Evolutionary conservation across 2,888 invertebrate genomes (phyloP).

Genomic region (Ormia ochracea): DNA sequence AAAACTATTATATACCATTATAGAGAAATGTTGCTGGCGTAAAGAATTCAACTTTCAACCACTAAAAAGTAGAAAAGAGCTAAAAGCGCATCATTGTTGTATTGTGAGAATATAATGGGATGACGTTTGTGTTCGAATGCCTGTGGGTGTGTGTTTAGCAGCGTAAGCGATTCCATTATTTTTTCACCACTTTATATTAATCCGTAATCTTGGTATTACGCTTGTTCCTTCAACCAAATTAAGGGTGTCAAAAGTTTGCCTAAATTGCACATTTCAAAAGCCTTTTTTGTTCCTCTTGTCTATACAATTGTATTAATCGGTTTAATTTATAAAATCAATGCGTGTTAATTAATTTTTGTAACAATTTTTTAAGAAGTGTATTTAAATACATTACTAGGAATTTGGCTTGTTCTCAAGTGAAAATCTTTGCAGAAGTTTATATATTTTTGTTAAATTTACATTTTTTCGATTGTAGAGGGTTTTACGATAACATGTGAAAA

Average conservation of each 20-base stretch:
- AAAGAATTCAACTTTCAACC: neutral
- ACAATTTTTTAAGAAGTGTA: no score
- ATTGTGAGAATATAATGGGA: constrained; percentile 29
- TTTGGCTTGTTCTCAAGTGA: no score
- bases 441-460: no score
- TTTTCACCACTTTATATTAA: constrained; percentile 4
- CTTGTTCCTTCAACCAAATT: constrained; percentile 53
- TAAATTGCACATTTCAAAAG: neutral
- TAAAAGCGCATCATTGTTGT: neutral
- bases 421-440: no score
- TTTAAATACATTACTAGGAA: no score
- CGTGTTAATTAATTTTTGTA: constrained; percentile 28
- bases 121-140: neutral
- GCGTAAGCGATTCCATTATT: neutral
- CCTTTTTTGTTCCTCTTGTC: neutral
- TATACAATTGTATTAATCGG: constrained; percentile 45
- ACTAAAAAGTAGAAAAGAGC: neutral
- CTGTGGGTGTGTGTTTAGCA: neutral
- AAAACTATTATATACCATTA: no score
- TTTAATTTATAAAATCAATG: constrained; percentile 44
- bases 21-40: no score
- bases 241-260: constrained; percentile 53
- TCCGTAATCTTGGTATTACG: constrained; percentile 54
- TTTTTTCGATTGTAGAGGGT: no score
- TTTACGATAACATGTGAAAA: no score